Evolutionary conservation across 2,797 vertebrate genomes (phyloP), one percentile per base, ranked within the genome.

Genomic region (Dendrocincla tyrannina): DNA sequence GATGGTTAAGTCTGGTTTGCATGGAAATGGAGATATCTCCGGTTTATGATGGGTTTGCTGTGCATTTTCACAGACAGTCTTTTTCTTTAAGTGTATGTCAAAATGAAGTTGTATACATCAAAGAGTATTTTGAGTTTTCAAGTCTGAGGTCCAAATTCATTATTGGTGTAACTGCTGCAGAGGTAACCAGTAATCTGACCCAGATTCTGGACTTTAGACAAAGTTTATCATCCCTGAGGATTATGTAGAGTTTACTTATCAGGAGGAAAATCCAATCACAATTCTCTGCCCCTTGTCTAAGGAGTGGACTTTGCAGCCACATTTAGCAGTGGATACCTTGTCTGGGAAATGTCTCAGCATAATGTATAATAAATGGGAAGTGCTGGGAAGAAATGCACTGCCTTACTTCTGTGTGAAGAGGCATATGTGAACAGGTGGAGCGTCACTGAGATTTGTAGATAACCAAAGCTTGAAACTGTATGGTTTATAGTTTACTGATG

Each of bases 181-280:
- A 85, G 46, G 81, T 53, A 95, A 70, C 46, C 32, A 79, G n/a
- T 60, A 91, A 91, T 35, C 64, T 85, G 78, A 87, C 63, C 77
- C 58, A 94, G 80, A 91, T 94, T 75, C 84, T 92, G 95, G 93
- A 96, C 95, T 96, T 96, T 95, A 94, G 91, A 91, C 93, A 89
- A 83, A 77, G 77, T 89, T 96, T 96, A 96, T 94, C 72, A 62
- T 69, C 53, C 33, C 23, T 7, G 14, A 89, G 83, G 94, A 80
- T 95, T 96, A 94, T 44, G 80, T 20, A 67, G 91, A 33, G 17
- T 87, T 93, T 90, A 70, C 95, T 96, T 95, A 95, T 80, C 78
- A 91, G 82, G 70, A 85, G 37, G 52, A 89, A 35, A 93, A 89
- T 24, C n/a, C 90, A 90, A 77, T 93, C 67, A 62, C 56, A 44